These are phyloP conservation scores for Napeogenes inachia DNA, from an alignment of 2,888 invertebrate genomes.

Conservation along the genomic window DNA sequence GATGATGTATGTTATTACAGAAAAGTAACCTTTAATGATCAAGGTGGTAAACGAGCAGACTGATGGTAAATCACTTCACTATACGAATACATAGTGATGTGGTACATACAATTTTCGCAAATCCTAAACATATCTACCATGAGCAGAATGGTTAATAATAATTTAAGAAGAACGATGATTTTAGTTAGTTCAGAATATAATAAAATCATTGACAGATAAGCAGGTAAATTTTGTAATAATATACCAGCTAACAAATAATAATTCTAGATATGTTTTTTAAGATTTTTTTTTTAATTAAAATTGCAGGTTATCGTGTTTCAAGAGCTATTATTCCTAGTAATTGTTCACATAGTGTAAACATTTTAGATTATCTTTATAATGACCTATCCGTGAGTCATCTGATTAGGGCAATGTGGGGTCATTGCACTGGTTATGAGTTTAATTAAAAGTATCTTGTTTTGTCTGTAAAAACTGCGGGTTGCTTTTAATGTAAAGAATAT, in stretches of 20 bases:
- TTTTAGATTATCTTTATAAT: slow-evolving; percentile 1
- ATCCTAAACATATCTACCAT: too few species aligned
- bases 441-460: background rate
- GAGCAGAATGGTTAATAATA: too few species aligned
- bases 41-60: too few species aligned
- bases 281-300: background rate
- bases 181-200: too few species aligned
- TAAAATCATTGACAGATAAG: too few species aligned
- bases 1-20: background rate
- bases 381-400: slow-evolving; percentile 9
- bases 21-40: background rate
- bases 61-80: too few species aligned
- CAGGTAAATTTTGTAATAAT: too few species aligned
- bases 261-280: too few species aligned
- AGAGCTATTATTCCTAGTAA: background rate
- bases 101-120: too few species aligned
- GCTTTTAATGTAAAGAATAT: background rate
- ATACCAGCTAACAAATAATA: too few species aligned
- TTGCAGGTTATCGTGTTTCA: background rate
- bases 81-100: too few species aligned
- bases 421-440: slow-evolving; percentile 23
- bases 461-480: background rate
- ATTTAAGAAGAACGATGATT: too few species aligned
- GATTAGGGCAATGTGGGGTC: slow-evolving; percentile 17
- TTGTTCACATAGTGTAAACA: background rate